These are phyloP conservation scores for Sebastes nivosus DNA, from an alignment of 2,797 vertebrate species.

Conservation along the genomic window DNA sequence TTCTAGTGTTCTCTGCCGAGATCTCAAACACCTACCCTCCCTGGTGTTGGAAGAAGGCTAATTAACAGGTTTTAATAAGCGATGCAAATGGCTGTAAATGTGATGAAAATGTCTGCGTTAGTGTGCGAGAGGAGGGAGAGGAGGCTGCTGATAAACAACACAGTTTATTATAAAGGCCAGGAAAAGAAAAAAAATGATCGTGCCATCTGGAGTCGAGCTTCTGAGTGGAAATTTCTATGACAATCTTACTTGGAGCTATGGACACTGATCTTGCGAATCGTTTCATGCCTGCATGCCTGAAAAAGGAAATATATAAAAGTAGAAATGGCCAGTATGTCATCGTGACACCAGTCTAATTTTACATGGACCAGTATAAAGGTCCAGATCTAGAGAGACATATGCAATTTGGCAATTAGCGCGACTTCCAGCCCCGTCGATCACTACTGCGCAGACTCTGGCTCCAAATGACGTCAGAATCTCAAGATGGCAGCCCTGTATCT, in stretches of 20 bases:
- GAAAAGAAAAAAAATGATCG: neutral
- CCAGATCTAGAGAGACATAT: too few relatives aligned
- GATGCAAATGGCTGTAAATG: constrained; percentile 26
- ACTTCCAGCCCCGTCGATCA: neutral
- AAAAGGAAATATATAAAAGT: too few relatives aligned
- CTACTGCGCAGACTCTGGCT: too few relatives aligned
- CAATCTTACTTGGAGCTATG: neutral
- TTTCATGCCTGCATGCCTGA: neutral
- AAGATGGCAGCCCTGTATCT: too few relatives aligned
- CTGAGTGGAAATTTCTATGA: neutral
- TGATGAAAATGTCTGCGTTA: neutral
- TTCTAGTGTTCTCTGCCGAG: neutral
- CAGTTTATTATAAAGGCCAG: neutral
- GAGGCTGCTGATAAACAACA: neutral
- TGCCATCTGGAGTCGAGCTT: constrained; percentile 2
- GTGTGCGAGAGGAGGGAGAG: neutral
- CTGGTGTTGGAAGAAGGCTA: neutral
- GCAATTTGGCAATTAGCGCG: too few relatives aligned
- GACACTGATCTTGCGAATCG: neutral
- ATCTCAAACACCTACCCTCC: constrained; percentile 1
- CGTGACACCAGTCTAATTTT: neutral
- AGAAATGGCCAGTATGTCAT: neutral
- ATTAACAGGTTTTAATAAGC: constrained; percentile 58
- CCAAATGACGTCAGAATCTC: too few relatives aligned
- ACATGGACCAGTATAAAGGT: too few relatives aligned